These are phyloP conservation scores for Cheiracanthium punctorium DNA, from an alignment of 2,888 invertebrate species.

Conservation along the genomic window DNA sequence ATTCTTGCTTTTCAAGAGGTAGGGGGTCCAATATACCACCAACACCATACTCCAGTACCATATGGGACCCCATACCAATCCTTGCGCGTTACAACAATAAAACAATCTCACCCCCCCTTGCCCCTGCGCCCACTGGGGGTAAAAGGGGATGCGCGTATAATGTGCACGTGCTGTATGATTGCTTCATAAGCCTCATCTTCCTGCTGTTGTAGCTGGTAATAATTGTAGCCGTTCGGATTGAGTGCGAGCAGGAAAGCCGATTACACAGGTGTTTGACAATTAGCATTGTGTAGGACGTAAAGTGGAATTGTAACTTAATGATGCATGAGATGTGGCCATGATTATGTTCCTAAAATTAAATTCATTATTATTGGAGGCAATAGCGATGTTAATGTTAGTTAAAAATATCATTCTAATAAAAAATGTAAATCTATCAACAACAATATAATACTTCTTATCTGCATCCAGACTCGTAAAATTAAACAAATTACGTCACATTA, in stretches of 20 bases:
- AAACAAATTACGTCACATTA: no score
- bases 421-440: no score
- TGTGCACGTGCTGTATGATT: conserved; percentile 44
- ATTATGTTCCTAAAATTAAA: no score
- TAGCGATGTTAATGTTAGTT: no score
- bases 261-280: conserved; percentile 34
- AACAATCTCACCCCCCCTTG: conserved; percentile 38
- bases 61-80: conserved; percentile 41
- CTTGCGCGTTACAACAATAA: conserved; percentile 40
- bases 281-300: not conserved
- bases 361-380: no score
- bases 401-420: no score
- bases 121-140: conserved; percentile 8
- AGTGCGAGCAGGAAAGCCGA: conserved; percentile 29
- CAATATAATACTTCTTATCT: no score
- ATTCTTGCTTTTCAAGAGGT: conserved; percentile 30
- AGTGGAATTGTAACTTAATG: no score
- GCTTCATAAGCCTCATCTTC: conserved; percentile 64
- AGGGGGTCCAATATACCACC: conserved; percentile 25
- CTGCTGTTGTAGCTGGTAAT: conserved; percentile 30
- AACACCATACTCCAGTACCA: conserved; percentile 40
- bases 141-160: conserved; percentile 9
- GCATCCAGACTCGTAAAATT: no score
- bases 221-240: not conserved
- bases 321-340: no score